Evolutionary conservation across 2,888 invertebrate genomes (phyloP).

Genomic region (Orchestes rusci): DNA sequence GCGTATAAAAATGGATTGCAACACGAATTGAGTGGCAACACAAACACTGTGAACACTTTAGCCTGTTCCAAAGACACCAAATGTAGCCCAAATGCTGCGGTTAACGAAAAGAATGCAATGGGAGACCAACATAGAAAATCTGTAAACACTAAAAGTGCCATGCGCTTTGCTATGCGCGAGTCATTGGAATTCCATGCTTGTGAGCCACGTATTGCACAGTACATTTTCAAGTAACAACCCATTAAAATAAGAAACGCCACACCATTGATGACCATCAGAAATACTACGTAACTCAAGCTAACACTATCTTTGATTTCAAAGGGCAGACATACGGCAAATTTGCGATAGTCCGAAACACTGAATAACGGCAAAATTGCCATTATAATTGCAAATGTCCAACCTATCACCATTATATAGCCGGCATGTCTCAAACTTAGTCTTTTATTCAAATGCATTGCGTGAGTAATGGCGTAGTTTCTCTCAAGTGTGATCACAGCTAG

Average conservation of each 20-base stretch:
- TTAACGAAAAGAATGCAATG: constrained; percentile 90
- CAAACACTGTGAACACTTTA: constrained; percentile 90
- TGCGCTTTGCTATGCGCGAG: constrained; percentile 90
- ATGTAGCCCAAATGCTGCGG: constrained; percentile 86
- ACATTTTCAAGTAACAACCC: constrained; percentile 96
- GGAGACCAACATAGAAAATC: constrained; percentile 98
- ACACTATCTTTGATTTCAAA: constrained; percentile 76
- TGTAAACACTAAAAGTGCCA: constrained; percentile 94
- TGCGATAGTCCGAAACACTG: constrained; percentile 90
- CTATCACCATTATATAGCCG: constrained; percentile 82
- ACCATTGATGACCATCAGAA: constrained; percentile 87
- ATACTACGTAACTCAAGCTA: constrained; percentile 82
- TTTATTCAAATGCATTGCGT: constrained; percentile 96
- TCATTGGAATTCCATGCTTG: constrained; percentile 98
- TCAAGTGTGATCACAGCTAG: constrained; percentile 94
- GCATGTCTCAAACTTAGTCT: constrained; percentile 86
- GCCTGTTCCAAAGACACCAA: constrained; percentile 91
- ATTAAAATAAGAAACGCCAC: constrained; percentile 90
- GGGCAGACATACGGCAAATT: constrained; percentile 94
- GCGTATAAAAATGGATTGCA: constrained; percentile 98
- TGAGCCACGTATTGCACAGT: constrained; percentile 94
- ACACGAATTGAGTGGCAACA: constrained; percentile 92
- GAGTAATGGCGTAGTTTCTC: constrained; percentile 93
- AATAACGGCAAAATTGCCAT: constrained; percentile 86
- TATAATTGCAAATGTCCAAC: constrained; percentile 84